Base-by-base conservation (phyloP, 2,797 vertebrate genomes). In the Channa striata region DNA sequence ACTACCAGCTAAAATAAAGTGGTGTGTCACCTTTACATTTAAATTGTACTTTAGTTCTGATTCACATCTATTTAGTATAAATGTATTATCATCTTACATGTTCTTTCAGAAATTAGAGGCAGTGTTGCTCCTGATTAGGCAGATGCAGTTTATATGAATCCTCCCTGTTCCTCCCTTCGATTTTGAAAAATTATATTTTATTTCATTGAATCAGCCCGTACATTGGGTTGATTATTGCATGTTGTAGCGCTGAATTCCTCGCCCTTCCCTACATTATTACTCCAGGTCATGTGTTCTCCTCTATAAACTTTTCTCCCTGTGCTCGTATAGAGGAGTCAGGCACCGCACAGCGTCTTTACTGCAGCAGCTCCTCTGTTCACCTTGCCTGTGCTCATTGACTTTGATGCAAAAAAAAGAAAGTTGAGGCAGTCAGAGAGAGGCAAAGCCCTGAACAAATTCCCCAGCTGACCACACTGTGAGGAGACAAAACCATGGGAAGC, bases 301-400 rank as follows among this genome's bases (percentile, higher is more conserved):
- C 47, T 60, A 39, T 72, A 67, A 72, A 54, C 47, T 37, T 63
- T 56, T 60, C 50, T 43, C 51, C 53, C 5, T 11, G n/a, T 0
- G 3, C 48, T 48, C 74, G 43, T 33, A 34, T 7, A 69, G 70
- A 72, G 72, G 19, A 53, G 51, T 16, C 25, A 1, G 43, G 23
- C 21, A n/a, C 57, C 57, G 67, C 65, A 42, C 59, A 60, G 63
- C 68, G 11, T 47, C 66, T 42, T 19, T 57, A 30, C 67, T 54
- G 57, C 73, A 46, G 69, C 59, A 57, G 71, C 56, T 44, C 67
- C 37, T 75, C 64, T 21, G 40, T 49, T 84, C 80, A 84, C 71
- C 60, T 81, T 54, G n/a, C 61, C 47, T 76, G 58, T 56, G 21
- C 74, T 80, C 65, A 23, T 56, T 70, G 77, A 74, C 72, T 75